Conservation (phyloP, 2,797 vertebrate genomes). For the Siniperca scherzeri region DNA sequence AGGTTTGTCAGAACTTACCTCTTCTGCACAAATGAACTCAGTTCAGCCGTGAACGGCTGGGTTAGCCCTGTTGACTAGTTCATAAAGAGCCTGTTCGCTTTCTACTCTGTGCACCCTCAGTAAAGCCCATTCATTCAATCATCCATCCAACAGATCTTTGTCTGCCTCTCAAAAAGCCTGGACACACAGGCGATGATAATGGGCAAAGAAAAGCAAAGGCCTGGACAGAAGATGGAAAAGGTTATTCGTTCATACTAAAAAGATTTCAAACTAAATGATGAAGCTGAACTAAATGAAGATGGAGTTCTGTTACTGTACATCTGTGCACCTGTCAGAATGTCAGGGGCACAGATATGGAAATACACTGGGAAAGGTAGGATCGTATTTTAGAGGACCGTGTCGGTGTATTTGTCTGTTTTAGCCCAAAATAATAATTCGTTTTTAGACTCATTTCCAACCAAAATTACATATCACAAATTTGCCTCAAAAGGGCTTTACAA, state of each 20-base stretch:
- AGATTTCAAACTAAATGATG: neutral
- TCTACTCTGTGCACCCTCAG: slow-evolving; percentile 14
- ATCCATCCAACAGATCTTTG: slow-evolving; percentile 16
- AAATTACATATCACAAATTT: neutral
- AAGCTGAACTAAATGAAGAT: neutral
- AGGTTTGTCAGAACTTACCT: slow-evolving; percentile 49
- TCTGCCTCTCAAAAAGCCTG: slow-evolving; percentile 24
- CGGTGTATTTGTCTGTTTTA: neutral
- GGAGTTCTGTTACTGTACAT: slow-evolving; percentile 7
- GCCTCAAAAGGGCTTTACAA: neutral
- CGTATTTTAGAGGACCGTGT: neutral
- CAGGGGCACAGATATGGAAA: neutral
- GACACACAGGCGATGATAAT: slow-evolving; percentile 22
- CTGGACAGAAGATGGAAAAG: slow-evolving; percentile 26
- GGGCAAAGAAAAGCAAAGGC: slow-evolving; percentile 13
- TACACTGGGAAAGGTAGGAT: neutral
- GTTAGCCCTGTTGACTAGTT: slow-evolving; percentile 39
- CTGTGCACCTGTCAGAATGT: neutral
- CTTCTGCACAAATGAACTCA: slow-evolving; percentile 30
- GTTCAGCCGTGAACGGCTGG: slow-evolving; percentile 42
- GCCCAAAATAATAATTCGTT: neutral
- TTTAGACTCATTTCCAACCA: too few species aligned
- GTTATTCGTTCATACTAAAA: slow-evolving; percentile 11
- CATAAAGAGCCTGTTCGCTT: slow-evolving; percentile 36
- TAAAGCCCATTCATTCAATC: slow-evolving; percentile 32